Base-by-base conservation (phyloP, 2,113 vertebrate genomes). In the Cyprinodon tularosa region DNA sequence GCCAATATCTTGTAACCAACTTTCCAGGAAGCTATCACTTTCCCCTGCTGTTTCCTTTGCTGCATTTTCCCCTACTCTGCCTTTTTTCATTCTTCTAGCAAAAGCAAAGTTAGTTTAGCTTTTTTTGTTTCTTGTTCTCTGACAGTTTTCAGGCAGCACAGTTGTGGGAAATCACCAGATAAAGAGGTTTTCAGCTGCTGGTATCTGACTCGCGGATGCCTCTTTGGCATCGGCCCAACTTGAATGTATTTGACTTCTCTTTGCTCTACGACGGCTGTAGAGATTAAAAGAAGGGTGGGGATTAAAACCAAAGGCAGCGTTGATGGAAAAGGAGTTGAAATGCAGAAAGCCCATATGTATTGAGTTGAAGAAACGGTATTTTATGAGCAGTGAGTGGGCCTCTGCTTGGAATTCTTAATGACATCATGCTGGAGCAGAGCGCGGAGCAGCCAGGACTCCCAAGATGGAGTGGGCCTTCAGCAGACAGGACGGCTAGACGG, bases 341-440 rank as follows among this genome's bases (percentile, higher is more conserved):
- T 73, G 45, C 68, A 88, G 72, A 72, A 57, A 83, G 72, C 84
- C 86, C 91, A 91, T 90, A 90, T 93, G 93, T 84, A 91, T 78
- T 71, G 79, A 92, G 86, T 88, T 86, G 88, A 81, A 90, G 83
- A 89, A 89, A 91, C 84, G 47, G 63, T 68, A 57, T 91, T 91
- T 93, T 92, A 94, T 91, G 90, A 92, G 89, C 78, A 14, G 68
- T 85, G 85, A 92, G 86, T 83, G 93, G 91, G 91, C 91, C 91
- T 91, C 91, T 78, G 91, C 86, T 87, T 90, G 92, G 91, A 93
- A 94, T 92, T 93, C 91, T 88, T 88, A 81, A 88, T 93, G 93
- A 94, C 93, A 92, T 94, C 90, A 93, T 92, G 72, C 74, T 82
- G 60, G 77, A 87, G 84, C 62, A 20, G 66, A 74, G 72, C 37